Evolutionary conservation across 2,797 vertebrate genomes (phyloP), one percentile per base, ranked within the genome.

Genomic region (Propithecus deckenii): DNA sequence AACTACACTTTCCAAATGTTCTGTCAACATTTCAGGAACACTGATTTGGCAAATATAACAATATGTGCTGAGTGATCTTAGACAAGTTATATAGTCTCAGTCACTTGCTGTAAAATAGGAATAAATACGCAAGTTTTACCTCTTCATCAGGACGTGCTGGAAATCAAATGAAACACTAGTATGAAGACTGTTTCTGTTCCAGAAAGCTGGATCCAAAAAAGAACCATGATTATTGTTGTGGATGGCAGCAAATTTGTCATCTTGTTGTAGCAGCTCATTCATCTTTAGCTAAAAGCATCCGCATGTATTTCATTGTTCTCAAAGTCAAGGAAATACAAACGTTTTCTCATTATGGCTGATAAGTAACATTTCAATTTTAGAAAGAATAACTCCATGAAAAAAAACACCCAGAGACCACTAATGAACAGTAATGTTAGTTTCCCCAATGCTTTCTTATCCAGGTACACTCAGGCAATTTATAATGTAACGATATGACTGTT

Each of bases 341-440:
- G 4, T 90, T 81, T 80, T 69, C 75, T 80, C 38, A 43, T 18
- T n/a, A 61, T 78, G 43, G 43, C 15, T 78, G 1, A 17, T 72
- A 93, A 92, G 17, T 80, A 87, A 72, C 81, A 86, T 76, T 97
- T 93, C 46, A 35, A 20, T 85, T 94, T 93, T 88, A 86, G 23
- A 55, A 94, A 89, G 35, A 18, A 93, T 4, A 91, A 46, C n/a
- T 79, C 23, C n/a, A 32, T 81, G 20, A 83, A 80, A 92, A 96
- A 59, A 43, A n/a, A n/a, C 30, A 84, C 6, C 23, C 32, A 50
- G 23, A 23, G 35, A 65, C 25, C 11, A 88, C 80, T 89, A 67
- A 88, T 55, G 13, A 67, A 81, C 4, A 43, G 10, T 78, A 78
- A 50, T 46, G 17, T 55, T 85, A 48, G 14, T 55, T 86, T 93